These are phyloP conservation scores for Abramis brama DNA, from an alignment of 2,113 vertebrate species.

Conservation along the genomic window DNA sequence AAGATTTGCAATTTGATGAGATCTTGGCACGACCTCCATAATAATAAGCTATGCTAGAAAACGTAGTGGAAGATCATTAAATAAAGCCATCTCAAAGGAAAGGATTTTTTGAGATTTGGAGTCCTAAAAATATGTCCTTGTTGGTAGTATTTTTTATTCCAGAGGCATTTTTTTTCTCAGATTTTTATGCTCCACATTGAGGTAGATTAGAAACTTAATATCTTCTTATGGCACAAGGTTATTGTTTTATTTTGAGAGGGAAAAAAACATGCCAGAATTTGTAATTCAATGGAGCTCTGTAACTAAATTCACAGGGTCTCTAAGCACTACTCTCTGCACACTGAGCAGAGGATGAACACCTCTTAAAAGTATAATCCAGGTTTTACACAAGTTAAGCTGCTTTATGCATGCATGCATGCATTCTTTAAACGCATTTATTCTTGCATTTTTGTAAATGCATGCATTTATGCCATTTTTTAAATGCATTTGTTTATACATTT, in stretches of 20 bases:
- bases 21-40: background rate
- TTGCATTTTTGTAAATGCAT: background rate
- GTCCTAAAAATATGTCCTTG: background rate
- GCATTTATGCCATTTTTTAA: background rate
- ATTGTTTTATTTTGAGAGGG: background rate
- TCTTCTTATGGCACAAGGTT: background rate
- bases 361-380: background rate
- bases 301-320: background rate
- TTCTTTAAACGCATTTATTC: too few relatives aligned
- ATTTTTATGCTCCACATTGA: background rate
- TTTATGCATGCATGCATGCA: background rate
- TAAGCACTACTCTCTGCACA: background rate
- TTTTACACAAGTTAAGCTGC: background rate
- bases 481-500: too few relatives aligned
- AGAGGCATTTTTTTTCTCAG: background rate
- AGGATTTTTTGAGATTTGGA: background rate
- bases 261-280: background rate
- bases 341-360: background rate
- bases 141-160: background rate
- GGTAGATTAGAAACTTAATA: slow-evolving; percentile 9
- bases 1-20: slow-evolving; percentile 8
- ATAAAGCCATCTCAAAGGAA: background rate
- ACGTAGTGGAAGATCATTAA: background rate
- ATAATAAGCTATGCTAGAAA: background rate
- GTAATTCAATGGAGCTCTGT: background rate